Evolutionary conservation across 1,140 invertebrate species (phyloP), one percentile per base, ranked within the genome.

Genomic region (Dysdera silvatica): DNA sequence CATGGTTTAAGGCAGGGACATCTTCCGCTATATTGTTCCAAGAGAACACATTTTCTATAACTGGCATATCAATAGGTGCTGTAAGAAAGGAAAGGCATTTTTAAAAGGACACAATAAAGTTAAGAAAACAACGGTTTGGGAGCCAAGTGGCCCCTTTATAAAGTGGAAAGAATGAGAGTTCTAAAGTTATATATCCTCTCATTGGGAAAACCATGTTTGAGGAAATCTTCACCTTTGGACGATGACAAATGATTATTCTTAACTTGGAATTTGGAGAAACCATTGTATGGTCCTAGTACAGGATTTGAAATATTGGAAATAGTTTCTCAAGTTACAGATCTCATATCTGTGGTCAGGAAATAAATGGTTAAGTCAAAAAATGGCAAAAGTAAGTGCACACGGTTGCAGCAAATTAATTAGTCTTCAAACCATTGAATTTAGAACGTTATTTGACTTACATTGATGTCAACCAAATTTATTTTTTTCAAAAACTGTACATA

Each of bases 1-100:
- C 33, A 16, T 65, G 60, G 41, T 67, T 61, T 33, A 51, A 55
- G 14, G 48, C n/a, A 14, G 45, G 58, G 28, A 55, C 63, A 12
- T 54, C 55, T 62, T 40, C 7, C n/a, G 43, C 7, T 3, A 14
- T 53, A 43, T 29, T 55, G 18, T 58, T 63, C 54, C 56, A 61
- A 5, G 58, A 31, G 12, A 61, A 54, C 6, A 56, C 32, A n/a
- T 35, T 43, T 23, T 56, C 55, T 56, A n/a, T n/a, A n/a, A n/a
- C n/a, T n/a, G n/a, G n/a, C n/a, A n/a, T n/a, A n/a, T 59, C 62
- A 45, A 54, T 54, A 10, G 45, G 57, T 5, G 49, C 55, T 58
- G 59, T 35, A 61, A 47, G 16, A 18, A 26, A 53, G 23, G 20
- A 12, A 51, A 51, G 12, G 8, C 32, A 48, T 12, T 20, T 56